Evolutionary conservation across 2,797 vertebrate species (phyloP).

Genomic region (Falco concolor): DNA sequence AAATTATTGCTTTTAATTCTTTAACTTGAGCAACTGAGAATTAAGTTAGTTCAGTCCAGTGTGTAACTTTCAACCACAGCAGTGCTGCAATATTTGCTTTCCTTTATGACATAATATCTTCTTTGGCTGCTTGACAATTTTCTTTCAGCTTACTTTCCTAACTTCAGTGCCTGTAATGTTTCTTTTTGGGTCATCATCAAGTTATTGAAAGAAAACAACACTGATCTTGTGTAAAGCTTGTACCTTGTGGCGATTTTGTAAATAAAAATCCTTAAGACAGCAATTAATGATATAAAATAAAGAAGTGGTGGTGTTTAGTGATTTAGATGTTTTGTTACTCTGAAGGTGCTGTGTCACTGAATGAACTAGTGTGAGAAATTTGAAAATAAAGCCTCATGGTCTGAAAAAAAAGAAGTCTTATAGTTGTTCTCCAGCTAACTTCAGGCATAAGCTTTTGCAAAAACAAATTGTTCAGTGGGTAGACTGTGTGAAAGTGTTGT

Average conservation of each 20-base stretch:
- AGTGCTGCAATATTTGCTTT: constrained; percentile 6
- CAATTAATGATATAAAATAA: background rate
- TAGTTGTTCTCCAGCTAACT: no score
- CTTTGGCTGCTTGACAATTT: background rate
- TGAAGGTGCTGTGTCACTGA: background rate
- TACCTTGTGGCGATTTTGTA: background rate
- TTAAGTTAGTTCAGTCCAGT: background rate
- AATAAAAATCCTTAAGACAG: background rate
- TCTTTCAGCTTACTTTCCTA: background rate
- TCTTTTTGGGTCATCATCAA: background rate
- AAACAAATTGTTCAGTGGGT: background rate
- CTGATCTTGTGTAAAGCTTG: background rate
- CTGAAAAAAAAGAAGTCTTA: background rate
- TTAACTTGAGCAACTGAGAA: background rate
- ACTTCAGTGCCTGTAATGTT: background rate
- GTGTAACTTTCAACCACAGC: background rate
- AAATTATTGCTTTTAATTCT: constrained; percentile 16
- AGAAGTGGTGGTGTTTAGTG: background rate
- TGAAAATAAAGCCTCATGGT: background rate
- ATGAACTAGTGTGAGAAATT: background rate
- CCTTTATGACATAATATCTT: background rate
- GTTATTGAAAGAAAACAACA: background rate
- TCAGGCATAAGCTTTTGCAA: background rate
- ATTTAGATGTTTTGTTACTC: background rate
- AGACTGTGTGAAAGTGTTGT: background rate